Percentiles rank a stretch among this genome's conserved stretches.
Evolutionary conservation across 2,888 invertebrate genomes (phyloP).

Genomic region (Athripsodes cinereus): DNA sequence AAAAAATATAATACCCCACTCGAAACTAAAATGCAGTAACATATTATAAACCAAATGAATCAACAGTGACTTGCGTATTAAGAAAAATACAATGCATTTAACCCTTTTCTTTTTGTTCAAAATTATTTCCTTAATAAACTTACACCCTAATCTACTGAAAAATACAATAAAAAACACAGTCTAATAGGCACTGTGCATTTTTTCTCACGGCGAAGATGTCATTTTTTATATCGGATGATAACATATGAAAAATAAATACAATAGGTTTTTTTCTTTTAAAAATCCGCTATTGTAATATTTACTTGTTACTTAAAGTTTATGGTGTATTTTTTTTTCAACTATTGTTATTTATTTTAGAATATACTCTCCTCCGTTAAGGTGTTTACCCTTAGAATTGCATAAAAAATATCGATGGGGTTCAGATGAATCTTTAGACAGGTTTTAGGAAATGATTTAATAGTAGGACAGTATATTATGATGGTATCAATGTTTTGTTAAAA

Average conservation of each 20-base stretch:
- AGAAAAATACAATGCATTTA: slow-evolving; percentile 15
- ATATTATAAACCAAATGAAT: slow-evolving; percentile 13
- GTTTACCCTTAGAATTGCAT: slow-evolving; percentile 4
- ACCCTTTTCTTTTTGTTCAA: slow-evolving; percentile 20
- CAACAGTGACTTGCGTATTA: slow-evolving; percentile 23
- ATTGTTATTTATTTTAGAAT: too few relatives aligned
- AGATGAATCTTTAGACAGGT: not conserved
- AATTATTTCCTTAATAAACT: slow-evolving; percentile 25
- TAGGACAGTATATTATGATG: not conserved
- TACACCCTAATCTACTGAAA: slow-evolving; percentile 7
- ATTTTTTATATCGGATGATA: not conserved
- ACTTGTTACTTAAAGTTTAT: slow-evolving; percentile 13
- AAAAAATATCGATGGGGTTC: not conserved
- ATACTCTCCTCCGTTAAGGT: not conserved
- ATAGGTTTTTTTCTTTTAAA: not conserved
- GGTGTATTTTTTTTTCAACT: slow-evolving; percentile 6
- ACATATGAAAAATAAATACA: not conserved
- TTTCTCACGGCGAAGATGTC: slow-evolving; percentile 20
- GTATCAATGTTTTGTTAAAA: not conserved
- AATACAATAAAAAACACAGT: slow-evolving; percentile 5
- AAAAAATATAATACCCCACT: slow-evolving; percentile 17
- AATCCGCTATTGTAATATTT: slow-evolving; percentile 2
- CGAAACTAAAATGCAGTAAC: slow-evolving; percentile 9
- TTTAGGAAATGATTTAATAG: not conserved
- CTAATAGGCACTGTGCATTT: slow-evolving; percentile 4